Conservation (phyloP, 2,888 invertebrate species). For the Coenonympha glycerion region DNA sequence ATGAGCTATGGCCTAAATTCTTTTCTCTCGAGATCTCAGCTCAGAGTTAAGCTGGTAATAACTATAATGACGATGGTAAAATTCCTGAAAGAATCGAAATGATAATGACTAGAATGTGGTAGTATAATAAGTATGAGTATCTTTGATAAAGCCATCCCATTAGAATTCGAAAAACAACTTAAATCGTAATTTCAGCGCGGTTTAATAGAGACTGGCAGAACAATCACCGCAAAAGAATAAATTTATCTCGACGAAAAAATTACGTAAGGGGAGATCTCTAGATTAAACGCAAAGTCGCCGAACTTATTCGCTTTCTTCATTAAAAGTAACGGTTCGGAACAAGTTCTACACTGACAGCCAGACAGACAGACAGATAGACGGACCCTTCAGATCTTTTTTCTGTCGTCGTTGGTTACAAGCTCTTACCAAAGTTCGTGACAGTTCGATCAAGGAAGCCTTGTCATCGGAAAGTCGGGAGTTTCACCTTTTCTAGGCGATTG, state of each 20-base stretch:
- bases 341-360: constrained; percentile 9
- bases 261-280: constrained; percentile 4
- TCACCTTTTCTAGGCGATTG: neutral
- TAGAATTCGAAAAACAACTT: too few relatives aligned
- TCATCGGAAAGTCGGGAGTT: constrained; percentile 1
- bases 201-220: neutral
- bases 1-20: too few relatives aligned
- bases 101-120: too few relatives aligned
- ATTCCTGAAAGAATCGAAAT: too few relatives aligned
- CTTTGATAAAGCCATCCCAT: too few relatives aligned
- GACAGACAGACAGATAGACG: constrained; percentile 13
- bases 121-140: too few relatives aligned
- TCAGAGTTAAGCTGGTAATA: too few relatives aligned
- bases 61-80: too few relatives aligned
- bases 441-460: constrained; percentile 9
- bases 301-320: constrained; percentile 15
- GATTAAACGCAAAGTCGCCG: constrained; percentile 15
- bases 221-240: neutral
- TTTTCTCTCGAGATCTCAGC: too few relatives aligned
- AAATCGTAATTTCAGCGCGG: too few relatives aligned
- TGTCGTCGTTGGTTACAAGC: constrained; percentile 15
- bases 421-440: constrained; percentile 14
- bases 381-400: constrained; percentile 17
- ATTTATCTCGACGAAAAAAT: neutral
- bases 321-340: constrained; percentile 12